Base-by-base conservation (phyloP, 2,113 vertebrate species). In the Girardinichthys multiradiatus region DNA sequence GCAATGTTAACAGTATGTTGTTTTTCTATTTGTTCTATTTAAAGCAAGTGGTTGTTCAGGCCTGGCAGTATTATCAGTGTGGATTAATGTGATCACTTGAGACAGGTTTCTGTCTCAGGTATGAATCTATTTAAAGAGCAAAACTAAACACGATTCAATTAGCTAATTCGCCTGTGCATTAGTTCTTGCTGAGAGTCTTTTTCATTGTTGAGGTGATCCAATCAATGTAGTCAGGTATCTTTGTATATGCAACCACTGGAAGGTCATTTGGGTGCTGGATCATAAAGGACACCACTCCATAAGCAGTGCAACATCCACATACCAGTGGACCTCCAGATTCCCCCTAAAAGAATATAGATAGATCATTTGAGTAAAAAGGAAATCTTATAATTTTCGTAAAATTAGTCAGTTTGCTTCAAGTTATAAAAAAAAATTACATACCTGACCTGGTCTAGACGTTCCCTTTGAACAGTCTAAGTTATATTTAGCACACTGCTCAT, bases 281-380 rank as follows among this genome's bases (percentile, higher is more conserved):
- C 35, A 84, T 80, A 0, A 73, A 72, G 0, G 94, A 92, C 30
- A 95, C 90, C 45, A 97, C 83, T 0, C 93, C 96, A 7, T 93
- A 94, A 0, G 90, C 94, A 61, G 89, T 79, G 6, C 80, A 87
- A 0, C 42, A 33, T n/a, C 81, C 51, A 26, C 96, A 97, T 17
- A 96, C 91, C 54, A 97, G 76, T 1, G 96, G 95, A 0, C 96
- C 92, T 0, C 96, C 96, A 0, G 95, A 96, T 79, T 98, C 96
- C 2, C 95, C 95, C 96, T 97, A 81, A 10, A 60, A 66, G 14
- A 29, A 60, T 3, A 28, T 3, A 28, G 24, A 33, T 37, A 6
- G 12, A 35, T 33, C 10, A n/a, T 2, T 7, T 35, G 9, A n/a
- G 42, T 45, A 4, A 45, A 15, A 63, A 63, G 35, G 28, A 33